These are phyloP conservation scores for Dromaius novaehollandiae DNA, from an alignment of 2,113 vertebrate genomes.

Conservation along the genomic window DNA sequence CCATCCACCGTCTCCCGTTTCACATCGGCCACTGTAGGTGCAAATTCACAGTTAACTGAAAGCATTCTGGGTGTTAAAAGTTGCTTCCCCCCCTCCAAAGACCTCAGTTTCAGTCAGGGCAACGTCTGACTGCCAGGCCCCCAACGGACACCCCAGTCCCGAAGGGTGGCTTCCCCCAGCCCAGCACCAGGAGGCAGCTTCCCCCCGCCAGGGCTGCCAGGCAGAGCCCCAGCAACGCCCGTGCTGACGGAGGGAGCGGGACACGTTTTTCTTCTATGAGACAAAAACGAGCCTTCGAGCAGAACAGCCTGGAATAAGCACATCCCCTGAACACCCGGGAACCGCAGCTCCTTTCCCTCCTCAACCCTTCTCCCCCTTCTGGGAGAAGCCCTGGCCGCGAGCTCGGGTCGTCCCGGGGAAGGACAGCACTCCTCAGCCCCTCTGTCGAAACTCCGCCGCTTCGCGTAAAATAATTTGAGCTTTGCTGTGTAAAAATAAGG, in stretches of 20 bases:
- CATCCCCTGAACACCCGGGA: not conserved
- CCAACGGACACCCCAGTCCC: not conserved
- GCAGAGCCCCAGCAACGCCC: not conserved
- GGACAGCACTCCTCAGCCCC: not conserved
- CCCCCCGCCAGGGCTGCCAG: fast-evolving
- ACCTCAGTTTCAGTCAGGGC: not conserved
- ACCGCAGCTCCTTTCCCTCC: not conserved
- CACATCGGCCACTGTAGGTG: not conserved
- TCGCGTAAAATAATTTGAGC: not conserved
- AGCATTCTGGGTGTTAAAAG: not conserved
- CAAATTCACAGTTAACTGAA: not conserved
- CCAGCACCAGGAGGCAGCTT: not conserved
- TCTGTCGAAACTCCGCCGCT: not conserved
- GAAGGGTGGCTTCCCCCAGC: no score
- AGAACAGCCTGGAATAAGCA: not conserved
- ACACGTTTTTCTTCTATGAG: not conserved
- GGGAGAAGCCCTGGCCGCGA: not conserved
- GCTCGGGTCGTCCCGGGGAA: not conserved
- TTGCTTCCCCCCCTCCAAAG: not conserved
- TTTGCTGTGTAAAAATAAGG: not conserved
- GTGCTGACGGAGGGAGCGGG: not conserved
- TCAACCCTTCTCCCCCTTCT: not conserved
- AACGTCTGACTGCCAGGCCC: not conserved
- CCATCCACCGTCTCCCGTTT: not conserved
- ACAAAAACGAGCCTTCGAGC: not conserved